Percentiles rank a stretch among this genome's conserved stretches.
Evolutionary conservation across 2,888 invertebrate genomes (phyloP).

Genomic region (Polietes domitor): DNA sequence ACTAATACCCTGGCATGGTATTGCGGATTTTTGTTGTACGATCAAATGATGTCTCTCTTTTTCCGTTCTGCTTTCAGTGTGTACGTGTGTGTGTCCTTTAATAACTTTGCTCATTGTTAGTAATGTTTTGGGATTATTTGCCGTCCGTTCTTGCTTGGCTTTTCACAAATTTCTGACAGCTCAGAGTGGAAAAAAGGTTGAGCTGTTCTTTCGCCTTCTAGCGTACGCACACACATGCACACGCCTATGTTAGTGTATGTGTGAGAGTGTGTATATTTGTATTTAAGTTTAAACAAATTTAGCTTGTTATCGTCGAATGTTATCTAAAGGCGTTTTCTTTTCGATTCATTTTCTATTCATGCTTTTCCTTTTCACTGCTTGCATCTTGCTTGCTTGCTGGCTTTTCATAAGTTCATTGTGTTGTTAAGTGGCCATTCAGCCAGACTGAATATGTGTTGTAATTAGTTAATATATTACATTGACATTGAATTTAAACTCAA

Average conservation of each 20-base stretch:
- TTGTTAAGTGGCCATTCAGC: slow-evolving; percentile 27
- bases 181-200: background rate
- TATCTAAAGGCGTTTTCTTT: slow-evolving; percentile 34
- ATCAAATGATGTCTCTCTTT: background rate
- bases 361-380: background rate
- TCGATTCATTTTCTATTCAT: background rate
- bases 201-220: background rate
- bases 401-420: slow-evolving; percentile 29
- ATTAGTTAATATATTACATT: slow-evolving; percentile 29
- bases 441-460: slow-evolving; percentile 2
- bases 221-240: background rate
- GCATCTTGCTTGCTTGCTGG: background rate
- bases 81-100: slow-evolving; percentile 22
- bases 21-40: background rate
- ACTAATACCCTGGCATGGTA: slow-evolving; percentile 6
- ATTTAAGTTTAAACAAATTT: slow-evolving; percentile 38
- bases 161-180: background rate
- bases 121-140: slow-evolving; percentile 20
- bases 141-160: background rate
- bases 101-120: slow-evolving; percentile 16
- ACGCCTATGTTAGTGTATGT: background rate
- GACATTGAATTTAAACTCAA: slow-evolving; percentile 23
- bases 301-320: slow-evolving; percentile 27
- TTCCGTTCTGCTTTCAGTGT: slow-evolving; percentile 1
- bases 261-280: slow-evolving; percentile 7